Conservation (phyloP, 2,888 invertebrate species). For the Iphiclides podalirius region DNA sequence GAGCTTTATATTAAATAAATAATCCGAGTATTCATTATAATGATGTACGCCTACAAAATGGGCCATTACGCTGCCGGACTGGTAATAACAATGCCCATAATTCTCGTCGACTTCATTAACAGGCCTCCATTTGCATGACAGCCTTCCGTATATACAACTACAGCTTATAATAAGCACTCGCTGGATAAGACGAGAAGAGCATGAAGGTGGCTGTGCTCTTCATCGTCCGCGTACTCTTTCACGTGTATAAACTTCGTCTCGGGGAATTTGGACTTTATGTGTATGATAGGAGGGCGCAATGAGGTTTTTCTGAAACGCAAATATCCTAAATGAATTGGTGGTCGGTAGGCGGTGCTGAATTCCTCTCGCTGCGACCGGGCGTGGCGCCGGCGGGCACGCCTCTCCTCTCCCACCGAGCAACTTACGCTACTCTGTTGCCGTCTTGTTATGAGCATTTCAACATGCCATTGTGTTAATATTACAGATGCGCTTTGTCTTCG, state of each 20-base stretch:
- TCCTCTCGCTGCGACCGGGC: slow-evolving; percentile 65
- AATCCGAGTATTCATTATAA: slow-evolving; percentile 72
- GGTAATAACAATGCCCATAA: slow-evolving; percentile 77
- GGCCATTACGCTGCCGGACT: slow-evolving; percentile 68
- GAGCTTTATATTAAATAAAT: slow-evolving; percentile 46
- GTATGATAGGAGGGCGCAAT: slow-evolving; percentile 27
- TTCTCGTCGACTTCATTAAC: slow-evolving; percentile 78
- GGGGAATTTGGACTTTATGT: slow-evolving; percentile 44
- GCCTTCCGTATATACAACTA: slow-evolving; percentile 46
- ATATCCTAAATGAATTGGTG: slow-evolving; percentile 40
- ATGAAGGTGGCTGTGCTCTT: slow-evolving; percentile 48
- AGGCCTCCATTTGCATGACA: slow-evolving; percentile 79
- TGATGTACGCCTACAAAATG: slow-evolving; percentile 74
- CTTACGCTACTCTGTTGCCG: slow-evolving; percentile 30
- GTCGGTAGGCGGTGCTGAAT: slow-evolving; percentile 61
- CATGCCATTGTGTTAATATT: slow-evolving; percentile 23
- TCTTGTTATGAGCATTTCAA: slow-evolving; percentile 26
- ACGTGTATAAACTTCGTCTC: slow-evolving; percentile 3
- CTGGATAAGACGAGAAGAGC: slow-evolving; percentile 45
- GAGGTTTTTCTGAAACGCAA: slow-evolving; percentile 30
- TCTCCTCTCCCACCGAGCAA: slow-evolving; percentile 39
- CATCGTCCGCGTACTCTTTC: slow-evolving; percentile 20
- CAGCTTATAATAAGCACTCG: slow-evolving; percentile 57
- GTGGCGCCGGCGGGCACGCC: slow-evolving; percentile 63
- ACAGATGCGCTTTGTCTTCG: slow-evolving; percentile 15